These are phyloP conservation scores for Mongoloraphidia duomilia DNA, from an alignment of 2,888 invertebrate species.

Conservation along the genomic window DNA sequence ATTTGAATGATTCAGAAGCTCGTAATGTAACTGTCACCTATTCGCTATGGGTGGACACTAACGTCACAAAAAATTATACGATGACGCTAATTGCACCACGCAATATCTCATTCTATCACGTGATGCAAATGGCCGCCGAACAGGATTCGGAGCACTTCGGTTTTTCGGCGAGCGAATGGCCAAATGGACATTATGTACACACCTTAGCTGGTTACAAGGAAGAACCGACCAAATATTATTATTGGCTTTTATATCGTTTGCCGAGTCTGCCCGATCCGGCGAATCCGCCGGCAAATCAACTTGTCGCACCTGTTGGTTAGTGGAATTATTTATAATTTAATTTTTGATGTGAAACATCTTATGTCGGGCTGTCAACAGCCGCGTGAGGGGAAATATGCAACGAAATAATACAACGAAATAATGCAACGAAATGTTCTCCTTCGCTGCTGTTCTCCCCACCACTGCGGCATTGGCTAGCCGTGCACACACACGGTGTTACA, in stretches of 20 bases:
- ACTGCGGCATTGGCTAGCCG: no score
- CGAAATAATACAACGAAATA: no score
- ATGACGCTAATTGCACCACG: slow-evolving; percentile 60
- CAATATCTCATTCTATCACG: slow-evolving; percentile 44
- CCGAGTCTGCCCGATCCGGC: slow-evolving; percentile 66
- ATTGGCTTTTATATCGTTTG: slow-evolving; percentile 76
- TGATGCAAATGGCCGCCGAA: slow-evolving; percentile 52
- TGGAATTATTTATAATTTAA: slow-evolving; percentile 9
- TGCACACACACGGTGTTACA: no score
- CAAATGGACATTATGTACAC: slow-evolving; percentile 84
- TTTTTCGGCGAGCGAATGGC: slow-evolving; percentile 67
- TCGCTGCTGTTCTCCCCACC: no score
- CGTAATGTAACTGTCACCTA: slow-evolving; percentile 67
- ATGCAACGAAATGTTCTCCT: no score
- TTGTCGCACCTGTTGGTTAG: slow-evolving; percentile 77
- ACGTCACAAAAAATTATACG: slow-evolving; percentile 68
- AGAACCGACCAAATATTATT: slow-evolving; percentile 73
- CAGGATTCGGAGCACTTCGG: slow-evolving; percentile 45
- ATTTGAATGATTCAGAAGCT: slow-evolving; percentile 41
- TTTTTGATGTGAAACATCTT: no score
- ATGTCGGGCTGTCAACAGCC: no score
- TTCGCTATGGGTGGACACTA: slow-evolving; percentile 78
- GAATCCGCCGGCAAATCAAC: slow-evolving; percentile 72
- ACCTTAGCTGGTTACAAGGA: slow-evolving; percentile 68
- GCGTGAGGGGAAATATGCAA: no score